A percentile compares a stretch with the other conserved stretches of the same genome.
Evolutionary conservation across 2,113 vertebrate species (phyloP).

Genomic region (Myrmophylax atrothorax): DNA sequence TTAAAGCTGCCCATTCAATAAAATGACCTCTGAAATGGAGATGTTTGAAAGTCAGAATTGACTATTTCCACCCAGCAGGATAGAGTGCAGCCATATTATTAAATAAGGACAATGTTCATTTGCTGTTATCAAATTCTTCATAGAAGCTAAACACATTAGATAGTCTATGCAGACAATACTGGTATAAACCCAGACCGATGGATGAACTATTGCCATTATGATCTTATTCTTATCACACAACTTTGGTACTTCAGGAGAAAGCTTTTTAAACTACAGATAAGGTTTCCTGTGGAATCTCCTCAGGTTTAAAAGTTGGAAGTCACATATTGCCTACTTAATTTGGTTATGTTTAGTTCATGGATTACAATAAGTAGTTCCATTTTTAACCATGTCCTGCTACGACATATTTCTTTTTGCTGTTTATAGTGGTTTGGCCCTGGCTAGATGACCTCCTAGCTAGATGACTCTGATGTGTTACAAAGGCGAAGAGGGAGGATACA

Average conservation of each 20-base stretch:
- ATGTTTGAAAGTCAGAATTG: background rate
- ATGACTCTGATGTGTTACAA: background rate
- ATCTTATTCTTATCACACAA: background rate
- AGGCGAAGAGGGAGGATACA: background rate
- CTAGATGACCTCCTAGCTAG: background rate
- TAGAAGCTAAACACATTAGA: background rate
- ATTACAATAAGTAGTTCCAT: background rate
- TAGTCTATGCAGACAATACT: background rate
- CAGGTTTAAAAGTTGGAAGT: slow-evolving; percentile 13
- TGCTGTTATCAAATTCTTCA: slow-evolving; percentile 9
- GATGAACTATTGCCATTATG: background rate
- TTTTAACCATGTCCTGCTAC: background rate
- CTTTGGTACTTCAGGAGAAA: background rate
- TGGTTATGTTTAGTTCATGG: background rate
- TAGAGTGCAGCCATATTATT: background rate
- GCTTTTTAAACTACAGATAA: background rate
- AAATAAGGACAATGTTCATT: slow-evolving; percentile 16
- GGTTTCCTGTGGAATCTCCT: slow-evolving; percentile 23
- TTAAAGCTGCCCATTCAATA: background rate
- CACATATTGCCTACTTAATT: background rate
- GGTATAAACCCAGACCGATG: background rate
- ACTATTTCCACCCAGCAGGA: background rate
- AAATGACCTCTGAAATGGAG: background rate
- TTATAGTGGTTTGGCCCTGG: background rate
- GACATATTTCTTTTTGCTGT: background rate